These are phyloP conservation scores for human DNA, from an alignment of 2,113 vertebrate genomes.

Conservation along the genomic window GRCh38 chr14:103625001-103625500, in stretches of 20 bases:
- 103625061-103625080: neutral
- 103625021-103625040: neutral
- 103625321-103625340: too few species aligned
- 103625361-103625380: neutral
- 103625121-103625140: neutral
- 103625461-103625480: neutral
- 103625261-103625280: too few species aligned
- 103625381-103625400: neutral
- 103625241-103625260: fast-evolving
- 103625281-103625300: neutral
- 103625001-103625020: neutral
- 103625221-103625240: too few species aligned
- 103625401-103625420: neutral
- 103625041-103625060: neutral
- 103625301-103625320: neutral
- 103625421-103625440: neutral
- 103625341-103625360: neutral
- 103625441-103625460: neutral
- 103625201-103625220: neutral
- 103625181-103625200: neutral
- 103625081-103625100: neutral
- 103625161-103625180: neutral
- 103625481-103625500: neutral
- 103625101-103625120: neutral
- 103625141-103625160: too few species aligned